Evolutionary conservation across 92 coral and sea anemone genomes (phyloP).

Genomic region (Metridium senile): DNA sequence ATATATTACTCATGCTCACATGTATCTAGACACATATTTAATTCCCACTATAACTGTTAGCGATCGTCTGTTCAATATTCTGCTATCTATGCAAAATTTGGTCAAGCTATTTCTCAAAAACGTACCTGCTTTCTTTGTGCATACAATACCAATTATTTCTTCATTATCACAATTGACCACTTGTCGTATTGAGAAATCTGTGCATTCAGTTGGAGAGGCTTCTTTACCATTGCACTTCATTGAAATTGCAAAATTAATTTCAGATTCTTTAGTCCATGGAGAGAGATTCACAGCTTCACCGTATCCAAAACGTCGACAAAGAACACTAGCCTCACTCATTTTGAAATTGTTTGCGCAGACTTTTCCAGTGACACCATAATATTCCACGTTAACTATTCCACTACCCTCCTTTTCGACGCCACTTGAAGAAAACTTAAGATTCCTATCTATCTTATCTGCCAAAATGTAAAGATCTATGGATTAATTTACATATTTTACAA

Average conservation of each 20-base stretch:
- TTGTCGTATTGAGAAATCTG: not conserved
- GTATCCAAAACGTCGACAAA: conserved; percentile 1
- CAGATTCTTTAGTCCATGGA: not conserved
- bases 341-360: conserved; percentile 5
- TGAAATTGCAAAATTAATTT: conserved; percentile 2
- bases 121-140: conserved; percentile 1
- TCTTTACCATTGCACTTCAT: conserved; percentile 7
- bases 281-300: conserved; percentile 6
- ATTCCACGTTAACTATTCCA: conserved; percentile 5
- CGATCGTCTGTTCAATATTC: too few species aligned
- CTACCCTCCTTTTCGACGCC: not conserved
- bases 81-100: too few species aligned
- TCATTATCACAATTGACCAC: not conserved
- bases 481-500: too few species aligned
- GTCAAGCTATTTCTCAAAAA: too few species aligned
- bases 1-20: too few species aligned
- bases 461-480: not conserved
- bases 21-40: too few species aligned
- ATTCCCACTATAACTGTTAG: too few species aligned
- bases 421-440: not conserved
- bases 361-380: conserved; percentile 9
- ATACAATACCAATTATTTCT: conserved; percentile 1
- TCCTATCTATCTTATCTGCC: not conserved
- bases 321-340: not conserved
- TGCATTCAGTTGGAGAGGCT: not conserved